Evolutionary conservation across 2,113 vertebrate species (phyloP).

Genomic region (Speoplatyrhinus poulsoni): DNA sequence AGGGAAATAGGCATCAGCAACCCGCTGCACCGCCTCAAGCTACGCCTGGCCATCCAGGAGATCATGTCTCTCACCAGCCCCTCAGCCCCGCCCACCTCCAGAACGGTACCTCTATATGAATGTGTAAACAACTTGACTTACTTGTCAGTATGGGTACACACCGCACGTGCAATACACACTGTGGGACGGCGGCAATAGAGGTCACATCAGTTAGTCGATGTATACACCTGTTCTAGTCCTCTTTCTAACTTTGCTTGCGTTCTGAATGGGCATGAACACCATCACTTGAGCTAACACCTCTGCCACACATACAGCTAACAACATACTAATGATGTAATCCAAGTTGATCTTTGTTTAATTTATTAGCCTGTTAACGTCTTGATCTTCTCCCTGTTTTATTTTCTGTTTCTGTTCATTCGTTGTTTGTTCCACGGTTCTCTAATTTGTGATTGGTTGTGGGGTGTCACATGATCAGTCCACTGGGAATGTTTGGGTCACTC

Average conservation of each 20-base stretch:
- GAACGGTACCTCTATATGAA: constrained; percentile 81
- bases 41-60: constrained; percentile 95
- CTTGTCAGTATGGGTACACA: not conserved
- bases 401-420: constrained; percentile 81
- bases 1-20: constrained; percentile 98
- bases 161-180: not conserved
- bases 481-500: constrained; percentile 99
- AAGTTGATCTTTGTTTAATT: constrained; percentile 3
- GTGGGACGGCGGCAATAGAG: too few relatives aligned
- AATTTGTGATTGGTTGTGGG: constrained; percentile 71
- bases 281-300: constrained; percentile 33
- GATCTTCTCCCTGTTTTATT: constrained; percentile 79
- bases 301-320: constrained; percentile 14
- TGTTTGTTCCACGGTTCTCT: constrained; percentile 78
- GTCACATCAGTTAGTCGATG: too few relatives aligned
- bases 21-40: constrained; percentile 92
- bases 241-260: not conserved
- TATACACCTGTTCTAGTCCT: not conserved
- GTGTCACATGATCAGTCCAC: constrained; percentile 88
- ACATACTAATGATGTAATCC: constrained; percentile 26
- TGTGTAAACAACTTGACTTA: too few relatives aligned
- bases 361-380: constrained; percentile 58
- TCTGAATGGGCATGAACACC: constrained; percentile 36
- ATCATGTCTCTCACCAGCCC: constrained; percentile 98
- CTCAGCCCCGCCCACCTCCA: constrained; percentile 92